These are phyloP conservation scores for Epiblema foenella DNA, from an alignment of 2,888 invertebrate species.

Conservation along the genomic window DNA sequence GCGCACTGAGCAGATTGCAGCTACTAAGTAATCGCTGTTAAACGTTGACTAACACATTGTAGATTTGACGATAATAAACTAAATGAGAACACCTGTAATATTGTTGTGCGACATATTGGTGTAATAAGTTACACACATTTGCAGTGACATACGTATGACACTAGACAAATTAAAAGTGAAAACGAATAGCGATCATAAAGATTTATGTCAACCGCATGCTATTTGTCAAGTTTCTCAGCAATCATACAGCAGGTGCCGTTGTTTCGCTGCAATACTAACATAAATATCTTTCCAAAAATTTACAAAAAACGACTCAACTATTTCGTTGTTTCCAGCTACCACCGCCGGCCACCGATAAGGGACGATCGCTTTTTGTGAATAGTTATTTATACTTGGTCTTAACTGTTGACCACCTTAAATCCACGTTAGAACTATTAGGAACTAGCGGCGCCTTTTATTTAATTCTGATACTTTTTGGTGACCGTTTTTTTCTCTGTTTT, in stretches of 20 bases:
- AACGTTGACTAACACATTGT: neutral
- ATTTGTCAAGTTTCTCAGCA: neutral
- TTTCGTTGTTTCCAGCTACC: conserved; percentile 57
- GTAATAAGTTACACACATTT: neutral
- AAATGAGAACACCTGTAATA: neutral
- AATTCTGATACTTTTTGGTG: conserved; percentile 53
- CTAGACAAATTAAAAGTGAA: neutral
- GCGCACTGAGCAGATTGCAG: neutral
- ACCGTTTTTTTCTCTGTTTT: conserved; percentile 38
- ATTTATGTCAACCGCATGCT: neutral
- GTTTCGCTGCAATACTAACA: neutral
- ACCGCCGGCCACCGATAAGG: conserved; percentile 67
- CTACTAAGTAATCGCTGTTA: neutral
- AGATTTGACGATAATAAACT: neutral
- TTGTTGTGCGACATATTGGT: neutral
- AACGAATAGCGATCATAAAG: neutral
- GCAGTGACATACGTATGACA: neutral
- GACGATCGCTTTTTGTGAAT: conserved; percentile 82
- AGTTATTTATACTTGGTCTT: conserved; percentile 82
- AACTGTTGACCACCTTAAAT: conserved; percentile 73
- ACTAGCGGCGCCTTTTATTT: conserved; percentile 58
- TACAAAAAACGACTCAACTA: conserved; percentile 57
- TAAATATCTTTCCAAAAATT: neutral
- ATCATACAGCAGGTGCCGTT: neutral
- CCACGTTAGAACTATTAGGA: conserved; percentile 59